Evolutionary conservation across 1,140 invertebrate genomes (phyloP), one percentile per base, ranked within the genome.

Genomic region (Nymphalis io): DNA sequence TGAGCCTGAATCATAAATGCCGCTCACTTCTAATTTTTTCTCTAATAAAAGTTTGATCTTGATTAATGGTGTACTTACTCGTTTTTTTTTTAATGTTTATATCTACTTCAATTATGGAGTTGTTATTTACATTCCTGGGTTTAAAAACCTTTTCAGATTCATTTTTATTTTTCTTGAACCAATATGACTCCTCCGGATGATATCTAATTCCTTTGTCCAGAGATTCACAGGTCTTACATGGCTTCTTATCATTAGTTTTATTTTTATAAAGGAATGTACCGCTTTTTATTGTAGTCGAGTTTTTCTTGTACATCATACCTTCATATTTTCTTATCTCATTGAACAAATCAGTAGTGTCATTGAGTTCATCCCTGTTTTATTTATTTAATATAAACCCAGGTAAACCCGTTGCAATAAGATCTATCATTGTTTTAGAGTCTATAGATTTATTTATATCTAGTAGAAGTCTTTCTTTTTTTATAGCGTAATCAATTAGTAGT

Each of bases 11-110:
- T 84, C 80, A 73, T 82, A 83, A 57, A 81, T 72, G 15, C 76
- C 81, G 3, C 39, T 39, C 12, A 59, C 64, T 68, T 80, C 72
- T 53, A 82, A 44, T 2, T 57, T 67, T 59, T 80, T 70, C 65
- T 80, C 77, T 73, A 82, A 59, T 74, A 62, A n/a, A 72, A 82
- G 23, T 21, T 83, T 80, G 12, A 73, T 61, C 77, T 75, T 78
- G 38, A 84, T 84, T 78, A 82, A 84, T 81, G 80, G 82, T 73
- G 74, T 48, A 60, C 80, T 65, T 68, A 74, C 55, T 66, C 73
- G 79, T 84, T 84, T 84, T 84, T n/a, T 84, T 84, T 68, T 53
- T 51, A 10, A n/a, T 51, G 10, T 76, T 76, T 59, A 76, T 42
- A 23, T 59, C 57, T 33, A 51, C 69, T 61, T 76, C 74, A 51